Conservation (phyloP, 2,113 vertebrate genomes). For the Bubo bubo region DNA sequence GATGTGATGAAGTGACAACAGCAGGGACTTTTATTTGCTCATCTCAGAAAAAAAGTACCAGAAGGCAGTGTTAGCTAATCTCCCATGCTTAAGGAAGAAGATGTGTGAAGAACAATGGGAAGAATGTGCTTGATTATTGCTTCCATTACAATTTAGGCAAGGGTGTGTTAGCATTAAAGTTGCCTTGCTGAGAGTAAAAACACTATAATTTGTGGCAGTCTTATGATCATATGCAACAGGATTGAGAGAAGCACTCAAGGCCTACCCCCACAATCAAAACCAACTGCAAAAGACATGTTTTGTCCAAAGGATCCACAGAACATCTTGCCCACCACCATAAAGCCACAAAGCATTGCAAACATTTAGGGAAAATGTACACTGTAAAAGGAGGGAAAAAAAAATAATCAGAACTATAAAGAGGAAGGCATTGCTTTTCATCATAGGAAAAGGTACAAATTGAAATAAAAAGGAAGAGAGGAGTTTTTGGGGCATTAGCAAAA, state of each 20-base stretch:
- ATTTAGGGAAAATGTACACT: background rate
- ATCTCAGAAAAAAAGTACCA: background rate
- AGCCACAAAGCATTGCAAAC: background rate
- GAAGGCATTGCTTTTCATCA: background rate
- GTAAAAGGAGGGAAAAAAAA: background rate
- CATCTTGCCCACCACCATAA: background rate
- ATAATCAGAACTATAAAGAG: background rate
- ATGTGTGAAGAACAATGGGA: background rate
- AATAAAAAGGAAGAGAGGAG: background rate
- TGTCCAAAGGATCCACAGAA: background rate
- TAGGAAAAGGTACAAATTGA: background rate
- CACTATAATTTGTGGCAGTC: background rate
- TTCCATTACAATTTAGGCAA: background rate
- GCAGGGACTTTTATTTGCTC: background rate
- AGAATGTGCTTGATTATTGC: background rate
- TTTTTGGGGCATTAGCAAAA: background rate
- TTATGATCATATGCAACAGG: background rate
- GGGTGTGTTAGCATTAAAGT: background rate
- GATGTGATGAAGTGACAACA: slow-evolving; percentile 8
- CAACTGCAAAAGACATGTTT: background rate
- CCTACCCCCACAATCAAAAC: background rate
- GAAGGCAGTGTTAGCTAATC: background rate
- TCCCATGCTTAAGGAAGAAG: background rate
- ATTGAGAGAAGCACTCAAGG: background rate
- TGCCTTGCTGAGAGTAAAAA: background rate